Base-by-base conservation (phyloP, 2,113 vertebrate genomes). In the Leucosticte australis region DNA sequence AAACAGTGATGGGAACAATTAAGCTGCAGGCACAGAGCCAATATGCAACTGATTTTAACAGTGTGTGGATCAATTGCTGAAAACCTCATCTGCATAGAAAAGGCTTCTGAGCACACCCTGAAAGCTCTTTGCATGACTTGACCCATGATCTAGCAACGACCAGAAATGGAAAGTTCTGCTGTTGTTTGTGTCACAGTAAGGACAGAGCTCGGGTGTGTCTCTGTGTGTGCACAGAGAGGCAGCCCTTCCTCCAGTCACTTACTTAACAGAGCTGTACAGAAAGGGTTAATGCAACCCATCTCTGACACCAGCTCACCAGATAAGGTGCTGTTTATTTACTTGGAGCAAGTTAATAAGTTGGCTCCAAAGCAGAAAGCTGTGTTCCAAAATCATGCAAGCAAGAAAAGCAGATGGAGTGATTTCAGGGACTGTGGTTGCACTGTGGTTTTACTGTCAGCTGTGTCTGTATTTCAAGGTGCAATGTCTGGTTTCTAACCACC, bases 1-100 rank as follows among this genome's bases (percentile, higher is more conserved):
- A 89, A 56, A 31, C 35, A 64, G 47, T 41, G 82, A 80, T 57
- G 82, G 82, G 68, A 88, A 68, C 75, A 91, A 83, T 92, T 55
- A 75, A 83, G 46, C 56, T 83, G 82, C 71, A 89, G 90, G 94
- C 93, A 74, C 10, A 47, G 55, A 80, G 94, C 85, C 95, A 95
- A 16, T 49, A 21, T 20, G 37, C 50, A 57, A 13, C 35, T 79
- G 91, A 70, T 89, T 92, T 84, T 85, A 35, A 30, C 69, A 87
- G 81, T 20, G 70, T 69, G 33, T 55, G 47, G 67, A 89, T 95
- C 68, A 65, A 80, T 91, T 77, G 85, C 87, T 95, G 76, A 74
- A 92, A 87, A 86, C 31, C 67, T 87, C 85, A 47, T 87, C 68
- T 88, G 22, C 55, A 24, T 19, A 62, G 70, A 83, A 90, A 65